phyloP scores from a whole-genome alignment of 2,113 vertebrate species.

The Struthidea cinerea region DNA sequence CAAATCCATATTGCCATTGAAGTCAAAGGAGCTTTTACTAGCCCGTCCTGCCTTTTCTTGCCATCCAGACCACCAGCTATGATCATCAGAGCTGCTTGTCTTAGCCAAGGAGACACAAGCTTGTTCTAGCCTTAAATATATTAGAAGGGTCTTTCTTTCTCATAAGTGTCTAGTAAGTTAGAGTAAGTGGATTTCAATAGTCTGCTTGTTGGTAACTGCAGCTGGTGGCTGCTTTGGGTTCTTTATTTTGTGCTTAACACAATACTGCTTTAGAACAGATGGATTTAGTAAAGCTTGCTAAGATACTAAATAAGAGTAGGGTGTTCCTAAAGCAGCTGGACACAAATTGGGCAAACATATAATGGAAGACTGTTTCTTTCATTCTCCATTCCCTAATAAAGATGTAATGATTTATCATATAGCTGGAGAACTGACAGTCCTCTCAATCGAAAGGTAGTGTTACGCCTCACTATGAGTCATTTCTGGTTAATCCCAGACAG shows the following conservation, averaged over 20 bases:
- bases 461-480: not conserved
- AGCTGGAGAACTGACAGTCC: conserved; percentile 7
- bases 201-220: conserved; percentile 40
- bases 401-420: conserved; percentile 17
- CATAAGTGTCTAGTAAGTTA: not conserved
- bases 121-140: conserved; percentile 53
- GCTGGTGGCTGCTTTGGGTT: conserved; percentile 27
- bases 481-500: not conserved
- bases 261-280: conserved; percentile 53
- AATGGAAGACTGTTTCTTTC: not conserved
- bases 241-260: conserved; percentile 50
- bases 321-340: conserved; percentile 50
- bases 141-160: conserved; percentile 25
- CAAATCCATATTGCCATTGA: conserved; percentile 50
- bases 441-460: conserved; percentile 27
- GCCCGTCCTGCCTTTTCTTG: conserved; percentile 6
- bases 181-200: conserved; percentile 41
- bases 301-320: conserved; percentile 18
- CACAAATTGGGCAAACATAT: conserved; percentile 21
- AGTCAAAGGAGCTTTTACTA: conserved; percentile 52
- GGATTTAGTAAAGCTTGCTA: conserved; percentile 44
- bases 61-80: conserved; percentile 67
- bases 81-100: conserved; percentile 22
- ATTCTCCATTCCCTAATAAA: conserved; percentile 25
- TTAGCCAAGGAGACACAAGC: conserved; percentile 5